Evolutionary conservation across 2,113 vertebrate genomes (phyloP).

Genomic region (Galeopterus variegatus): DNA sequence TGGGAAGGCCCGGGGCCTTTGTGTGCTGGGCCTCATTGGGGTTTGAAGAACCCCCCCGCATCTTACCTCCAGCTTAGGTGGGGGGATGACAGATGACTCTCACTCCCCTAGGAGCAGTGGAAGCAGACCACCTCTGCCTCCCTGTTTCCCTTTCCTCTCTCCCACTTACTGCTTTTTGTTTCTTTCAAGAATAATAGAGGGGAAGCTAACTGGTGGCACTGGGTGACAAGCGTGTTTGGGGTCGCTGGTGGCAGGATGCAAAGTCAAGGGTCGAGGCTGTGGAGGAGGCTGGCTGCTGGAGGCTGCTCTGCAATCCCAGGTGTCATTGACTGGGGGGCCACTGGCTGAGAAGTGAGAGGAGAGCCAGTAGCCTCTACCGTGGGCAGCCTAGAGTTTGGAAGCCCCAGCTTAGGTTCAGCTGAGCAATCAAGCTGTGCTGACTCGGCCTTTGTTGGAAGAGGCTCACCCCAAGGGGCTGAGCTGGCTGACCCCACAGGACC

Average conservation of each 20-base stretch:
- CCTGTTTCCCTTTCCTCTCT: neutral
- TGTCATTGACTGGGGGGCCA: rapidly evolving
- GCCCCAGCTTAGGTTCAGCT: neutral
- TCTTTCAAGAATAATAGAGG: neutral
- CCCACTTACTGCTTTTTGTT: neutral
- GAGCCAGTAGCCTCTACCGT: neutral
- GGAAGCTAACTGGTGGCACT: neutral
- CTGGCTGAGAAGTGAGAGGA: neutral
- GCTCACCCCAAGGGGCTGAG: neutral
- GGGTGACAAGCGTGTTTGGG: neutral
- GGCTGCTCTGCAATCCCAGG: neutral
- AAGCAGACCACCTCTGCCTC: neutral
- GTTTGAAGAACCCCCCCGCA: neutral
- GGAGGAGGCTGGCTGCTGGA: neutral
- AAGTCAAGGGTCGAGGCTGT: neutral
- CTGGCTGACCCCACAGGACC: neutral
- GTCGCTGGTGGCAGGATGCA: neutral
- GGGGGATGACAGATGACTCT: neutral
- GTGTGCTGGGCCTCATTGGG: neutral
- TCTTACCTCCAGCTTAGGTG: neutral
- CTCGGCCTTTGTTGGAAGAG: neutral
- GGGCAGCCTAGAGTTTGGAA: neutral
- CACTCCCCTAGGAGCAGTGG: neutral
- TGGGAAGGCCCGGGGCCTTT: neutral
- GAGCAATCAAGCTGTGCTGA: neutral